Evolutionary conservation across 2,888 invertebrate genomes (phyloP), one percentile per base, ranked within the genome.

Genomic region (Myopa tessellatipennis): DNA sequence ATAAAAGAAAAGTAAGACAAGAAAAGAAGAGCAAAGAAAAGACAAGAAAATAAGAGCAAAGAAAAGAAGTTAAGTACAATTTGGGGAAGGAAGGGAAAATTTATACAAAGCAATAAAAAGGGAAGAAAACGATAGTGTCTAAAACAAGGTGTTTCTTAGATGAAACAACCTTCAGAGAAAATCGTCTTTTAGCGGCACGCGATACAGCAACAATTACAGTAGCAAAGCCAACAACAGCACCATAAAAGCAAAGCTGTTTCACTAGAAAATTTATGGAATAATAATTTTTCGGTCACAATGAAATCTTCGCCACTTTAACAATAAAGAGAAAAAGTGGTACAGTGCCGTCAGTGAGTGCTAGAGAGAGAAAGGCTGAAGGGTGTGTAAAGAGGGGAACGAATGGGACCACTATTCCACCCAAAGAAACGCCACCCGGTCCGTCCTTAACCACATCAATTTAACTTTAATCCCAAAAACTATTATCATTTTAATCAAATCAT

Each of bases 401-500:
- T 45, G 6, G 1, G 5, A 6, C 16, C 16, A 55, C 14, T 4
- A 12, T 45, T 58, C 36, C 65, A 55, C 60, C 45, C 16, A 40
- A 50, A 36, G 65, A 45, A 16, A 5, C 34, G 71, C 55, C 16
- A 52, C 10, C 65, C 10, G 4, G 14, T 55, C 60, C n/a, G 58
- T 74, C 70, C 65, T 81, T 81, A 82, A 83, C 83, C 82, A 83
- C 85, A 85, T 85, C 84, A 84, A 85, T 84, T 84, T 83, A 83
- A 83, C 80, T 83, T 83, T 83, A 84, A 81, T 84, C 84, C 83
- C 83, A 80, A 81, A 82, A 83, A 84, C 85, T 85, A 84, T 85
- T 84, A 84, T 85, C 84, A 82, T 84, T 85, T 85, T 84, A 84
- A 84, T 85, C 84, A 85, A 84, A 84, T 85, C 84, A 82, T 78